Base-by-base conservation (phyloP, 35 echinoderm and acorn worm genomes). In the Antedon bifida region DNA sequence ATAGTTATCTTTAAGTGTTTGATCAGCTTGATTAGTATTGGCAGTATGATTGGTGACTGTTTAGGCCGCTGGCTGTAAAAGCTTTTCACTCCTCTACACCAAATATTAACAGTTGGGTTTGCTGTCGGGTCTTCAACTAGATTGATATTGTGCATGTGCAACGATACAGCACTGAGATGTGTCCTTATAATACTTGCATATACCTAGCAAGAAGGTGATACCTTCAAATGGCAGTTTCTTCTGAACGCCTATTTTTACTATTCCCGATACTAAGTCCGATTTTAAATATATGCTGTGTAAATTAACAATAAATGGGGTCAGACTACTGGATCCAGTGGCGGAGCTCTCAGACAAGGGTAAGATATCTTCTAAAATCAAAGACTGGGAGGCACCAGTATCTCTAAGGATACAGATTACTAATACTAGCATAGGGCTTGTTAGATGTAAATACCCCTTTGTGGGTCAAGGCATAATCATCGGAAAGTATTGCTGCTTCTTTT, bases 391-490 rank as follows among this genome's bases (percentile, higher is more conserved):
- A 5, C 78, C 34, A 36, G 78, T 80, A 80, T 80, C 78, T 3
- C 78, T 23, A 23, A 78, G n/a, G 4, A 80, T 80, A 36, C 30
- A 36, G n/a, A 35, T 21, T 21, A 64, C 9, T 16, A 64, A 21
- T 16, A 64, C 1, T 8, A 1, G 51, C 9, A 64, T 16, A 64
- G 51, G 51, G 51, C 26, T 64, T 64, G 26, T 21, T 21, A 16
- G 1, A 21, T 64, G 19, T 64, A 64, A 64, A 12, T 8, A 0
- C 26, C 34, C n/a, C 28, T 30, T 82, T 82, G 36, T 82, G 38
- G 31, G 36, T 30, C 33, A 46, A 51, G n/a, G 42, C 30, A 82
- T 46, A 46, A 3, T 82, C 80, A 46, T 82, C 80, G 10, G 80
- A 39, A 31, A 51, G 31, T 2, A 55, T 8, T 1, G 80, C 80